Evolutionary conservation across 2,113 vertebrate genomes (phyloP).

Genomic region (Corythoichthys intestinalis): DNA sequence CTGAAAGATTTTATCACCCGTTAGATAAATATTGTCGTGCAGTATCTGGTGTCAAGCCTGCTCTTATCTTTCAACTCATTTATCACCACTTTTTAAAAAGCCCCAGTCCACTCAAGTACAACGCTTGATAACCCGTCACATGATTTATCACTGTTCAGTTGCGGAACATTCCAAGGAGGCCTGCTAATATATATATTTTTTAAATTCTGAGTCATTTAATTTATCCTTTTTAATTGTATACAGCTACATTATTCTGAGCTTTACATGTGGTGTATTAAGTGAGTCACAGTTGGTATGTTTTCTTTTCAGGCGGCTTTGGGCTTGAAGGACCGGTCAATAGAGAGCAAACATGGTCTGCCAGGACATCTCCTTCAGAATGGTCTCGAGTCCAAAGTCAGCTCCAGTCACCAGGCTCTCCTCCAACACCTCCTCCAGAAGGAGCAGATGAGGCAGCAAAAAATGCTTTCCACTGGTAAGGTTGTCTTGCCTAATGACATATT

Average conservation of each 20-base stretch:
- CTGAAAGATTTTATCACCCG: constrained; percentile 66
- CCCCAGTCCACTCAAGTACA: constrained; percentile 60
- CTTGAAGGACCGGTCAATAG: constrained; percentile 83
- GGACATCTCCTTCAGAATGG: constrained; percentile 81
- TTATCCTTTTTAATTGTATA: neutral
- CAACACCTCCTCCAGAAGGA: constrained; percentile 95
- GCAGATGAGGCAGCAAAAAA: constrained; percentile 94
- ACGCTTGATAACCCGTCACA: constrained; percentile 52
- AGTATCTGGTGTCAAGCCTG: constrained; percentile 66
- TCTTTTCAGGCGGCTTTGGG: constrained; percentile 78
- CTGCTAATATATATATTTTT: constrained; percentile 25
- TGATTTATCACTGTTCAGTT: constrained; percentile 61
- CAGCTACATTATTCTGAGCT: neutral
- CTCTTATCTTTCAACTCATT: constrained; percentile 69
- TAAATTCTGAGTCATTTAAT: neutral
- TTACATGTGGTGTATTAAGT: neutral
- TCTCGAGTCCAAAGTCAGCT: constrained; percentile 87
- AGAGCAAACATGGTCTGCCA: constrained; percentile 79
- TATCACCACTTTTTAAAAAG: constrained; percentile 68
- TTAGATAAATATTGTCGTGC: constrained; percentile 72
- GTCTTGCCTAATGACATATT: neutral
- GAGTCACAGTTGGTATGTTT: neutral
- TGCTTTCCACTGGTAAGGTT: constrained; percentile 83
- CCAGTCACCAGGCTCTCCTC: constrained; percentile 94
- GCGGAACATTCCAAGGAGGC: constrained; percentile 53